These are phyloP conservation scores for Eira barbara DNA, from an alignment of 2,113 vertebrate species.

Conservation along the genomic window DNA sequence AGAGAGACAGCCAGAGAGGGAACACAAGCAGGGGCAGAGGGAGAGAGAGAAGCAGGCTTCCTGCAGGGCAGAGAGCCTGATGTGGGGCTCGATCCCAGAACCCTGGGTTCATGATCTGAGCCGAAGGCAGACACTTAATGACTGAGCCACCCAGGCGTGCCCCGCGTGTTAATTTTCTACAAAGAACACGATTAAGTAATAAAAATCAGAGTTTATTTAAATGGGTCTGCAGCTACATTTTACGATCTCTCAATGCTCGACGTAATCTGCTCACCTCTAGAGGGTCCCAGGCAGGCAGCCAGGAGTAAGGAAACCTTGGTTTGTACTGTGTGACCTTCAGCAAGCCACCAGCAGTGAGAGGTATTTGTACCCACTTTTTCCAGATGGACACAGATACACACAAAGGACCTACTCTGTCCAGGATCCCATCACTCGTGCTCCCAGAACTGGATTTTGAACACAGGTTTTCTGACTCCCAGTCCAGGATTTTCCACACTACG, in stretches of 20 bases:
- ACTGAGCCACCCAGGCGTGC: no score
- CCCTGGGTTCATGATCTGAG: no score
- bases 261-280: neutral
- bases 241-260: neutral
- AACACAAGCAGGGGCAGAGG: no score
- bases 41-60: no score
- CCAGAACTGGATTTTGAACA: neutral
- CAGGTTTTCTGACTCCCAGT: neutral
- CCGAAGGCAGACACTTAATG: no score
- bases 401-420: neutral
- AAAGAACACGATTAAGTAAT: neutral
- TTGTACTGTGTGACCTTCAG: neutral
- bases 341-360: neutral
- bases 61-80: no score
- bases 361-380: neutral
- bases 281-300: neutral
- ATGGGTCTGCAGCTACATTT: neutral
- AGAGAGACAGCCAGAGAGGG: no score
- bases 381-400: neutral
- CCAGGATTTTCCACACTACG: neutral
- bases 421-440: neutral
- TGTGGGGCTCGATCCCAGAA: no score
- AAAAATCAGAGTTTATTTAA: neutral
- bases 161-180: neutral
- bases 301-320: neutral